These are phyloP conservation scores for Xyrauchen texanus DNA, from an alignment of 2,113 vertebrate genomes.

Conservation along the genomic window DNA sequence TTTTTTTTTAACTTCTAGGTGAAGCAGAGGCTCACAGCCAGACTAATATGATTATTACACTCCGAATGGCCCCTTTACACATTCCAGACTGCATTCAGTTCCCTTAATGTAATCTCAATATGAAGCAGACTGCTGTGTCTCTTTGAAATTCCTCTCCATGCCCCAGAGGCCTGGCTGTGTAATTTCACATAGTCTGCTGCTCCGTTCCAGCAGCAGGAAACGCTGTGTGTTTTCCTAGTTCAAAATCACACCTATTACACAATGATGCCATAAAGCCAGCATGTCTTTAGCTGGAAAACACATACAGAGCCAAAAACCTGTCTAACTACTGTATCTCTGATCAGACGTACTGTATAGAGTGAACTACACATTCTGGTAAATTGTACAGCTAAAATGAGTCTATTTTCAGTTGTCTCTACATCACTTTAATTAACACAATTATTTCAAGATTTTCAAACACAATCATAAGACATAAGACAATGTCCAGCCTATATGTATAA, in stretches of 20 bases:
- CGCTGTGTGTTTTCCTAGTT: constrained; percentile 24
- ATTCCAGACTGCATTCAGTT: constrained; percentile 38
- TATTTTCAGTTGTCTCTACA: neutral
- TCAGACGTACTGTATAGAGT: neutral
- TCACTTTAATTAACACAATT: constrained; percentile 14
- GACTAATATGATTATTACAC: constrained; percentile 46
- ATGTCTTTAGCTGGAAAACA: neutral
- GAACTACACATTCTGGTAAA: neutral
- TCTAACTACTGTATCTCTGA: neutral
- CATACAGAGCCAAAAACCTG: too few relatives aligned
- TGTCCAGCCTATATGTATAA: neutral
- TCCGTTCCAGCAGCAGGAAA: constrained; percentile 22
- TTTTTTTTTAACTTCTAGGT: constrained; percentile 15
- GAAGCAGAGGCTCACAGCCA: constrained; percentile 7
- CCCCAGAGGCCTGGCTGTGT: constrained; percentile 32
- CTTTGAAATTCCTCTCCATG: constrained; percentile 36
- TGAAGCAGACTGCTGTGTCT: constrained; percentile 34
- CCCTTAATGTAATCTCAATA: constrained; percentile 41
- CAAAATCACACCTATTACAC: constrained; percentile 36
- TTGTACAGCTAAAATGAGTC: too few relatives aligned
- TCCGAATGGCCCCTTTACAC: constrained; percentile 43
- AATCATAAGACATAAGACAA: too few relatives aligned
- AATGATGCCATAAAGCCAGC: constrained; percentile 31
- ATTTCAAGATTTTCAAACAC: neutral
- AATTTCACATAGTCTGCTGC: constrained; percentile 34